Conservation (phyloP, 2,113 vertebrate genomes). For the Sitta europaea region DNA sequence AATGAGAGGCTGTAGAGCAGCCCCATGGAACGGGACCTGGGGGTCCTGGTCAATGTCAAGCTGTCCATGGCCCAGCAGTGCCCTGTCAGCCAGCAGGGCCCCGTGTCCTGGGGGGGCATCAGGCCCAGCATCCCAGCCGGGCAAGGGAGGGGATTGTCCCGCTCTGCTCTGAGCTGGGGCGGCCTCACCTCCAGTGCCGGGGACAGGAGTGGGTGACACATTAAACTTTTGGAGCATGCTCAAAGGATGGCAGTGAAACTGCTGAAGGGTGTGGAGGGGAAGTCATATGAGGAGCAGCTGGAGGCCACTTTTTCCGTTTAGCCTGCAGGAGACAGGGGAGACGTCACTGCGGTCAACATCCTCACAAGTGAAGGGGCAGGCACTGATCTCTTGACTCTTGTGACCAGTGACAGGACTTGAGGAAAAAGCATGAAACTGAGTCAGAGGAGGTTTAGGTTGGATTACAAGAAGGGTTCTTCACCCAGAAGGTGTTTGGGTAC, state of each 20-base stretch:
- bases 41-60: rapidly evolving
- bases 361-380: not conserved
- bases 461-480: not conserved
- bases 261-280: not conserved
- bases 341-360: not conserved
- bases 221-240: no score
- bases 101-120: rapidly evolving
- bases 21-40: rapidly evolving
- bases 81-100: not conserved
- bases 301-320: not conserved
- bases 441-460: not conserved
- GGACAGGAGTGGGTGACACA: rapidly evolving
- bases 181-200: rapidly evolving
- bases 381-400: not conserved
- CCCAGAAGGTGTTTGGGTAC: not conserved
- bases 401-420: no score
- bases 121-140: rapidly evolving
- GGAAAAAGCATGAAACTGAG: not conserved
- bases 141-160: not conserved
- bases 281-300: rapidly evolving
- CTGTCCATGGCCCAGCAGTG: not conserved
- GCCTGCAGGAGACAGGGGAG: not conserved
- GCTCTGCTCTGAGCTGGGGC: not conserved
- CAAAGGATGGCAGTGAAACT: not conserved
- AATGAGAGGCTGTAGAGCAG: not conserved